Percentiles rank a stretch among this genome's conserved stretches.
Evolutionary conservation across 2,797 vertebrate species (phyloP).

Genomic region (Mus spretus): DNA sequence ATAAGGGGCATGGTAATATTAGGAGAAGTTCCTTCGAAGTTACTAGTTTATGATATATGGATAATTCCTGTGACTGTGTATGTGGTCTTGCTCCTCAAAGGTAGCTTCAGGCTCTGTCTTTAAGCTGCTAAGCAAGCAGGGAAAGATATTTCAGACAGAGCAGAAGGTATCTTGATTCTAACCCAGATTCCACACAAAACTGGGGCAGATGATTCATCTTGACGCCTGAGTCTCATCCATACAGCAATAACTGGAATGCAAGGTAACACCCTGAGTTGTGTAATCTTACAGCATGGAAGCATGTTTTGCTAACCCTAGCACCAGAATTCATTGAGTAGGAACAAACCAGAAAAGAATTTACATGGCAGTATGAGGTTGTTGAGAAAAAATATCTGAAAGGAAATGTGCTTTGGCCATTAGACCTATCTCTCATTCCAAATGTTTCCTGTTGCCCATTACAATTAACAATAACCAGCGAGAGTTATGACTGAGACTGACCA

Average conservation of each 20-base stretch:
- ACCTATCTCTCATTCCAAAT: neutral
- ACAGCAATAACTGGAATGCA: neutral
- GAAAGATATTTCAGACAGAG: neutral
- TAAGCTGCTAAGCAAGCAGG: neutral
- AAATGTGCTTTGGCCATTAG: neutral
- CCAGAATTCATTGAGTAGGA: neutral
- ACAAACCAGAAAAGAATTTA: neutral
- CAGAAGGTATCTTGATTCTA: neutral
- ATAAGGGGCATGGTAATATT: fast-evolving
- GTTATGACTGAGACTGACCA: neutral
- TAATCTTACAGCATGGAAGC: fast-evolving
- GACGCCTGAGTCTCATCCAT: neutral
- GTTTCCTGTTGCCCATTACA: neutral
- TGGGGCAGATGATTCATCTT: neutral
- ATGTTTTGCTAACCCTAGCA: neutral
- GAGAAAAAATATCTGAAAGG: neutral
- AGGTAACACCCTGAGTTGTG: neutral
- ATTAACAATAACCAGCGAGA: slow-evolving; percentile 12
- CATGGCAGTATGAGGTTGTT: neutral
- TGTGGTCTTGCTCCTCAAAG: neutral
- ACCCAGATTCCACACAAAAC: neutral
- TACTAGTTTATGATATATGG: too few species aligned
- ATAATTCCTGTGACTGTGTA: neutral
- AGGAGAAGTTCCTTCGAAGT: neutral
- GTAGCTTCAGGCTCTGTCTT: neutral